phyloP scores from a whole-genome alignment of 1,140 invertebrate species.

The Laupala kohalensis region DNA sequence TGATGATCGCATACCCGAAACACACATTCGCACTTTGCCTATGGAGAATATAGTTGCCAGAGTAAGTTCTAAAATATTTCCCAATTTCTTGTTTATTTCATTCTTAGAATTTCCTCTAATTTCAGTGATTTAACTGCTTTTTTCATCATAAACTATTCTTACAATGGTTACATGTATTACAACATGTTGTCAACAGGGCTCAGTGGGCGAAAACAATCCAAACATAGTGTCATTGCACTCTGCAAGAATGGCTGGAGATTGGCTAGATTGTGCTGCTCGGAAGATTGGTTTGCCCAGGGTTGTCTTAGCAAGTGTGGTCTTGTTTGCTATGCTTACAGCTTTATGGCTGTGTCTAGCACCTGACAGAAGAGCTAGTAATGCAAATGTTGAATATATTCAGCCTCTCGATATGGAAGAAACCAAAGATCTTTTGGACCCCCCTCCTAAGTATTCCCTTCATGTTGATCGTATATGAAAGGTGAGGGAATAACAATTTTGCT shows the following conservation, averaged over 20 bases:
- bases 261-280: constrained; percentile 37
- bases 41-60: constrained; percentile 17
- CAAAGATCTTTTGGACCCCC: constrained; percentile 12
- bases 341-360: constrained; percentile 36
- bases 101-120: too few species aligned
- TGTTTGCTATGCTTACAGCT: constrained; percentile 31
- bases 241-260: constrained; percentile 25
- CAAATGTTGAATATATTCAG: constrained; percentile 14
- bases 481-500: too few species aligned
- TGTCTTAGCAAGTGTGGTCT: constrained; percentile 30
- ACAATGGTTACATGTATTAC: too few species aligned
- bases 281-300: constrained; percentile 38
- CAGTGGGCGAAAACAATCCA: neutral
- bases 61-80: too few species aligned
- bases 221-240: neutral
- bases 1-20: constrained; percentile 30
- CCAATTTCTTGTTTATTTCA: too few species aligned
- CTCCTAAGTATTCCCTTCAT: constrained; percentile 16
- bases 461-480: constrained; percentile 20
- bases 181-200: too few species aligned
- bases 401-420: constrained; percentile 13
- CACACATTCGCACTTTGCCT: constrained; percentile 31
- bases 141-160: too few species aligned
- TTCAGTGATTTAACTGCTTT: too few species aligned
- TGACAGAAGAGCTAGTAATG: constrained; percentile 18